These are phyloP conservation scores for Mesopsocus fuscifrons DNA, from an alignment of 2,888 invertebrate genomes.

Conservation along the genomic window DNA sequence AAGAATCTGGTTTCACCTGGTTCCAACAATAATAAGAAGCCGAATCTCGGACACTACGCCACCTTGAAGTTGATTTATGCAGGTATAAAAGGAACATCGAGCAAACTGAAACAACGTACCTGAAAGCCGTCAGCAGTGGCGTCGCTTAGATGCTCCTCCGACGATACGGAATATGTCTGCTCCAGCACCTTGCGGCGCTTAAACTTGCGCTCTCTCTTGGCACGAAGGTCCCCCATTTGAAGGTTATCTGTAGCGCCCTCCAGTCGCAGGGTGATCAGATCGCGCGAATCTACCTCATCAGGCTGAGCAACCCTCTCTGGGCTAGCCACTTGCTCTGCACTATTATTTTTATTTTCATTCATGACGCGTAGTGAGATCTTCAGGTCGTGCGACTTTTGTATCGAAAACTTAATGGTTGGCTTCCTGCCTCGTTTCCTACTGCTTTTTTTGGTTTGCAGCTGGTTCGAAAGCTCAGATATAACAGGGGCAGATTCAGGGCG, in stretches of 20 bases:
- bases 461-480: too few relatives aligned
- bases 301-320: not conserved
- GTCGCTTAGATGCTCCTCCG: not conserved
- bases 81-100: too few relatives aligned
- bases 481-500: not conserved
- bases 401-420: not conserved
- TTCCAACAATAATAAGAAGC: too few relatives aligned
- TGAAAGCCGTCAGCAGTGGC: not conserved
- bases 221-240: not conserved
- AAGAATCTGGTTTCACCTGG: too few relatives aligned
- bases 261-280: not conserved
- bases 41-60: too few relatives aligned
- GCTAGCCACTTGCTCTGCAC: not conserved
- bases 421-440: not conserved
- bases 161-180: not conserved
- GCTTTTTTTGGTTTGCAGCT: not conserved
- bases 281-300: not conserved
- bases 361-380: not conserved
- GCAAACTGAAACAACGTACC: too few relatives aligned
- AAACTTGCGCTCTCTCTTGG: not conserved
- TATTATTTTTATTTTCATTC: not conserved
- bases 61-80: too few relatives aligned
- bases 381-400: slow-evolving; percentile 7
- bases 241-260: not conserved
- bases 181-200: not conserved